Evolutionary conservation across 2,113 vertebrate genomes (phyloP).

Genomic region (Haemorhous mexicanus): DNA sequence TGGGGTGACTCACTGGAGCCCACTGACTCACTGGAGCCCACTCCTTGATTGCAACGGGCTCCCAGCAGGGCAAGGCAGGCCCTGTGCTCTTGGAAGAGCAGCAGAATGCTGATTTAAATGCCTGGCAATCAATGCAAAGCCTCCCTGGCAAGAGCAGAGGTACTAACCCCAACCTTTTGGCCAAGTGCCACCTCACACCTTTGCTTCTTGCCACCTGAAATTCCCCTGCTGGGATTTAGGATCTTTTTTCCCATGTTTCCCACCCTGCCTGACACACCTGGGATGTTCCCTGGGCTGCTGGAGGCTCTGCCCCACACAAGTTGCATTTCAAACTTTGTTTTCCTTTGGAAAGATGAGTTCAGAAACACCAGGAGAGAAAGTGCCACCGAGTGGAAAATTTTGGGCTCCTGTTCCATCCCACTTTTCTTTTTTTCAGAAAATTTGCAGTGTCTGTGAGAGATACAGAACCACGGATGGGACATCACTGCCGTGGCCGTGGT

Average conservation of each 20-base stretch:
- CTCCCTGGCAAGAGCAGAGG: background rate
- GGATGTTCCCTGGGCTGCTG: background rate
- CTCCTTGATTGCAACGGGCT: background rate
- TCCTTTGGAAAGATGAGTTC: background rate
- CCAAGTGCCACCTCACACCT: background rate
- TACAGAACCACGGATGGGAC: accelerated
- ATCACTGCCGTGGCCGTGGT: too few species aligned
- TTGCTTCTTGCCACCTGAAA: slow-evolving; percentile 18
- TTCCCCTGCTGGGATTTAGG: slow-evolving; percentile 4
- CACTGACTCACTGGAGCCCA: background rate
- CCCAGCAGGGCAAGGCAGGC: background rate
- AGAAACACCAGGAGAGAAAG: background rate
- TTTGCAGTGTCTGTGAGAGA: background rate
- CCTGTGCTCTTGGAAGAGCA: background rate
- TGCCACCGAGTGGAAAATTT: background rate
- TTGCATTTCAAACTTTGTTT: background rate
- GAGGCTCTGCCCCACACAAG: background rate
- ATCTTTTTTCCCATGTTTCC: background rate
- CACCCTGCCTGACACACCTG: background rate
- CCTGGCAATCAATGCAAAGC: background rate
- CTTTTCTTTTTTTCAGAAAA: background rate
- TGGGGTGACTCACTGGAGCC: background rate
- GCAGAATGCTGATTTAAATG: background rate
- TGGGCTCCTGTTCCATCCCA: background rate
- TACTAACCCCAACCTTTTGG: background rate